Percentiles rank a stretch among this genome's conserved stretches.
phyloP scores from a whole-genome alignment of 2,113 vertebrate species.

The Pagrus major region DNA sequence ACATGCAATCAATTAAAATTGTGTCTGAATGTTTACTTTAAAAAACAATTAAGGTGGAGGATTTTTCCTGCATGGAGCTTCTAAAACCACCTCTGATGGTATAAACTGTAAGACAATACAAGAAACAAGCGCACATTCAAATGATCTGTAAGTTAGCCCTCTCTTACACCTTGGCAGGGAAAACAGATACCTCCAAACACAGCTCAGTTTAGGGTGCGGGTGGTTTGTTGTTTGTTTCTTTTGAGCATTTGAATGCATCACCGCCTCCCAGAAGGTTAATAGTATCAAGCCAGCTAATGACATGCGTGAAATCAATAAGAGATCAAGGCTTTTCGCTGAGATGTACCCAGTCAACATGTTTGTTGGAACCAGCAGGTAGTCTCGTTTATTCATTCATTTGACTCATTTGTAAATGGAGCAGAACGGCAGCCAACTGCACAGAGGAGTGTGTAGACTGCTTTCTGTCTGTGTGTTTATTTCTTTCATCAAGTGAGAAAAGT shows the following conservation, averaged over 20 bases:
- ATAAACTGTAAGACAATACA: too few relatives aligned
- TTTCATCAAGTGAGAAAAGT: constrained; percentile 5
- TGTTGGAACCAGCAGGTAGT: constrained; percentile 26
- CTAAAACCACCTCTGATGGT: too few relatives aligned
- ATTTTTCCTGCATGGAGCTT: background rate
- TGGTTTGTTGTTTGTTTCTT: background rate
- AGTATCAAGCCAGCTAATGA: constrained; percentile 1
- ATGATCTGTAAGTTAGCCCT: background rate
- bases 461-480: background rate
- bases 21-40: too few relatives aligned
- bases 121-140: background rate
- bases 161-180: background rate
- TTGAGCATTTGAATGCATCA: constrained; percentile 1
- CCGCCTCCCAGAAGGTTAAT: constrained; percentile 15
- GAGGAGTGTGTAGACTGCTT: constrained; percentile 7
- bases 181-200: too few relatives aligned
- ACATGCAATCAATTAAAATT: background rate
- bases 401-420: constrained; percentile 27
- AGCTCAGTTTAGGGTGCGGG: background rate
- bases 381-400: constrained; percentile 31
- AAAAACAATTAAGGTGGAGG: too few relatives aligned
- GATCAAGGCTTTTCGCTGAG: constrained; percentile 6
- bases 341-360: constrained; percentile 36
- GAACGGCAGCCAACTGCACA: background rate
- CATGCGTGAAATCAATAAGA: constrained; percentile 28